Conservation (phyloP, 1,140 invertebrate genomes). For the Procambarus clarkii region DNA sequence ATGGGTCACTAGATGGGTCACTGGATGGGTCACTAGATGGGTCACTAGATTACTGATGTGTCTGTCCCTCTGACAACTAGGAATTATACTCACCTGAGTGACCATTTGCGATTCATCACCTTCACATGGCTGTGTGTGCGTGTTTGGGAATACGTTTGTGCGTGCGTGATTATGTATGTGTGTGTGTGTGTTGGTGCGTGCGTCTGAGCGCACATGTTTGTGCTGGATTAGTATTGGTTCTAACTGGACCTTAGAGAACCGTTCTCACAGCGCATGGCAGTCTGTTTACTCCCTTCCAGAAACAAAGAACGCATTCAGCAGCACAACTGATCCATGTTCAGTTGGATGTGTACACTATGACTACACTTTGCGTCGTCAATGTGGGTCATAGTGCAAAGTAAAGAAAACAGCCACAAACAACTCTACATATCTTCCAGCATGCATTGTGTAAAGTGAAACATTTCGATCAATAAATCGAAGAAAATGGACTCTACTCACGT, state of each 20-base stretch:
- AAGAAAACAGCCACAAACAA: neutral
- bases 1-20: no score
- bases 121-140: neutral
- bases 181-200: neutral
- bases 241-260: neutral
- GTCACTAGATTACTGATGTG: no score
- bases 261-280: neutral
- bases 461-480: neutral
- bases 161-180: neutral
- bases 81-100: no score
- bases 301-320: neutral
- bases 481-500: neutral
- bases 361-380: neutral
- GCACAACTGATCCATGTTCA: neutral
- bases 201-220: no score
- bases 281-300: neutral
- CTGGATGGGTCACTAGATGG: no score
- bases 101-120: no score
- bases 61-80: no score
- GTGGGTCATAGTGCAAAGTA: no score
- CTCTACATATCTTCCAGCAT: neutral
- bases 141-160: neutral
- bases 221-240: no score
- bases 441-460: conserved; percentile 1
- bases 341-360: neutral